Base-by-base conservation (phyloP, 2,797 vertebrate species). In the Tachyglossus aculeatus region DNA sequence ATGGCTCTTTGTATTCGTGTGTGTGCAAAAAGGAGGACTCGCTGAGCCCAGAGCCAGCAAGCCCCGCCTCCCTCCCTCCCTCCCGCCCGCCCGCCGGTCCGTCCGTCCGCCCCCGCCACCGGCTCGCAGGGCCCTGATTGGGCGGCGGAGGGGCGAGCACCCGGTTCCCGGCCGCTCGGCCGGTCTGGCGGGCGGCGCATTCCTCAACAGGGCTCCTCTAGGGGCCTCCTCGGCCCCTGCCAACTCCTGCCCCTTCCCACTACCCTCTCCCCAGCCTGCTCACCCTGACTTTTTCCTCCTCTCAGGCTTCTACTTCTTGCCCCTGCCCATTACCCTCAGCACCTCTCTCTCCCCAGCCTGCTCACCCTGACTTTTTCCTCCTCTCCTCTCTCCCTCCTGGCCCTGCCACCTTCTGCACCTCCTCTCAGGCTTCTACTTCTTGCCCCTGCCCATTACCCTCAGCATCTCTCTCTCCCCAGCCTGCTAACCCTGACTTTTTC, bases 1-100 rank as follows among this genome's bases (percentile, higher is more conserved):
- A 70, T 87, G 78, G 87, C 84, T 87, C 89, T 91, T 91, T 90
- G 90, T 91, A 90, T 90, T 90, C 87, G 82, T 85, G 83, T 88
- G 89, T 91, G 90, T 89, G 86, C 88, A 89, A 84, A 81, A 84
- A 83, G 72, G 67, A 78, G 83, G 77, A 73, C 82, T 62, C 75
- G 78, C 78, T 43, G 70, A 62, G 78, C 73, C 64, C 0, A 44
- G 60, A 81, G 54, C 83, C 63, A 48, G 48, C 67, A 77, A 37
- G 78, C 86, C 81, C 86, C 89, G 83, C 87, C 87, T 84, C 83
- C 65, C 52, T 53, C 43, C 67, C 32, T 66, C 39, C 82, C 81
- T 74, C 84, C 64, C 50, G 47, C 37, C 55, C 34, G 15, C 48
- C 52, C 51, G 50, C 75, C n/a, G n/a, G n/a, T n/a, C n/a, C n/a